Conservation (phyloP, 53 echinoderm and acorn worm genomes). For the Henricia sp. region DNA sequence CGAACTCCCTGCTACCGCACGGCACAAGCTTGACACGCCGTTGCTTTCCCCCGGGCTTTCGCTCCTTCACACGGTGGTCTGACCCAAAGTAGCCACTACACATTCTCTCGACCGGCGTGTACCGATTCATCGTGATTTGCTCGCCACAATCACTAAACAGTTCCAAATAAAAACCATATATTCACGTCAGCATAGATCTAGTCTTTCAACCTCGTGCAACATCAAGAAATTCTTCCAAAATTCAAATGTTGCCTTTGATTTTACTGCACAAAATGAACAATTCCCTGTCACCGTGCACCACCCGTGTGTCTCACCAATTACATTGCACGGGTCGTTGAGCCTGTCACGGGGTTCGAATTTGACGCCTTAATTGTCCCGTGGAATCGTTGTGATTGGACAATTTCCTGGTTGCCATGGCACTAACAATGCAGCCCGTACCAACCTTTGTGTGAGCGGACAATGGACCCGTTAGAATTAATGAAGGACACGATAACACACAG, state of each 20-base stretch:
- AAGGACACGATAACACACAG: too few species aligned
- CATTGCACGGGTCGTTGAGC: background rate
- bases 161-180: background rate
- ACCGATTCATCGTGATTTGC: conserved; percentile 72
- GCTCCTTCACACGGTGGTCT: conserved; percentile 75
- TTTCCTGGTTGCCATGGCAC: conserved; percentile 38
- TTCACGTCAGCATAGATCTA: background rate
- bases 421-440: background rate
- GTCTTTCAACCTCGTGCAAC: background rate
- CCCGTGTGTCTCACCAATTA: background rate
- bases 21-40: conserved; percentile 76
- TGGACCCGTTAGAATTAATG: too few species aligned
- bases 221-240: background rate
- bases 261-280: background rate
- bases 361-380: conserved; percentile 4
- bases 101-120: conserved; percentile 72
- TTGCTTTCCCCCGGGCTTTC: conserved; percentile 57
- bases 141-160: too few species aligned
- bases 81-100: conserved; percentile 90
- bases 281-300: background rate
- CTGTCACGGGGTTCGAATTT: conserved; percentile 17
- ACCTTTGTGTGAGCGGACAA: conserved; percentile 27
- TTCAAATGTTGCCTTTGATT: background rate
- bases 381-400: conserved; percentile 29
- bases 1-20: conserved; percentile 66